Evolutionary conservation across 1,140 invertebrate genomes (phyloP), one percentile per base, ranked within the genome.

Genomic region (Drosophila punjabiensis): DNA sequence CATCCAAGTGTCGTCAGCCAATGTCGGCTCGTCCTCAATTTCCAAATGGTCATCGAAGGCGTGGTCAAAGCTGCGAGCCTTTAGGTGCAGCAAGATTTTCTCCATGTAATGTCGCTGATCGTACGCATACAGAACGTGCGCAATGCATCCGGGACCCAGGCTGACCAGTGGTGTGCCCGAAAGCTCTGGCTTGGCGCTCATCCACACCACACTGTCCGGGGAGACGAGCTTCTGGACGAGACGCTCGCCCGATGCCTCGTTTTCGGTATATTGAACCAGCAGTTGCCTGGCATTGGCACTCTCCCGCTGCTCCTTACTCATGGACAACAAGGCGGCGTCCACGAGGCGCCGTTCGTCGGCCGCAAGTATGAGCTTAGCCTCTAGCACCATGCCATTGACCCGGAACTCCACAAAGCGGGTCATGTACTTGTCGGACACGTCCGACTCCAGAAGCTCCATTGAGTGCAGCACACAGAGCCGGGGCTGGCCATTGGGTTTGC

Each of bases 361-460:
- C 0, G 90, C 90, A n/a, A 92, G 33, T 2, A 91, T 84, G 7
- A 92, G 64, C 16, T 84, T 91, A 6, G 86, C 90, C 74, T 92
- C 85, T 16, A 90, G 8, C 18, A 64, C 61, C n/a, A 56, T 60
- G 18, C 81, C 75, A 28, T 92, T 87, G 8, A 76, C 52, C 0
- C 86, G 78, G 30, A 92, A 92, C 30, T 82, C 56, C 0, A 92
- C 86, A 16, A 87, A 74, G 5, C 90, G 82, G 9, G 83, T 74
- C 70, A 92, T 81, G 30, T 92, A 92, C 35, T 90, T 90, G 14
- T 90, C 86, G 0, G 86, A 82, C 0, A 79, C 70, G 59, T 92
- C 81, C 2, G 59, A 48, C 10, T 92, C 90, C 9, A 92, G 30
- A 3, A 92, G 60, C 14, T 92, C 90, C 80, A 92, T 90, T 13